These are phyloP conservation scores for Dermatophagoides farinae DNA, from an alignment of 1,140 invertebrate genomes.

Conservation along the genomic window DNA sequence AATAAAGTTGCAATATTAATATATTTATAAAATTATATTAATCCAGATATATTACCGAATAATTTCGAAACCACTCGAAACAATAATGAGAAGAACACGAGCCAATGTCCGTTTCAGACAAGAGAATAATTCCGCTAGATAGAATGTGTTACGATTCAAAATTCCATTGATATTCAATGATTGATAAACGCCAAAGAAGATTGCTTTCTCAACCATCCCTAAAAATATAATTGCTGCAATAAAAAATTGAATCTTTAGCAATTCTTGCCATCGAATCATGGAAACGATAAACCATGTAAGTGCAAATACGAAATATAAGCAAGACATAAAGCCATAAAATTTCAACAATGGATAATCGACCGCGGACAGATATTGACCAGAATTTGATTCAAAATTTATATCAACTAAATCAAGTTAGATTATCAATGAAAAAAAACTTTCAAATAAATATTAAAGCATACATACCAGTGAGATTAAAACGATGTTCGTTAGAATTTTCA, in stretches of 20 bases:
- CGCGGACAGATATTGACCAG: slow-evolving; percentile 47
- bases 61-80: slow-evolving; percentile 80
- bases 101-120: slow-evolving; percentile 70
- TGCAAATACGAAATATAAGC: slow-evolving; percentile 61
- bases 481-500: slow-evolving; percentile 2
- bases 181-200: slow-evolving; percentile 72
- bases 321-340: slow-evolving; percentile 77
- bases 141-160: slow-evolving; percentile 38
- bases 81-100: slow-evolving; percentile 76
- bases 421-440: not conserved
- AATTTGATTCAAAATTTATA: slow-evolving; percentile 39
- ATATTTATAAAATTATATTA: not conserved
- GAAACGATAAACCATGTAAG: slow-evolving; percentile 61
- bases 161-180: slow-evolving; percentile 48
- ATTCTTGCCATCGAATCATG: slow-evolving; percentile 63
- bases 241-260: slow-evolving; percentile 86
- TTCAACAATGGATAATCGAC: slow-evolving; percentile 47
- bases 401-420: too few relatives aligned
- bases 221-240: slow-evolving; percentile 69
- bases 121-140: slow-evolving; percentile 67
- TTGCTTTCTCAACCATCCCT: slow-evolving; percentile 57
- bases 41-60: slow-evolving; percentile 51
- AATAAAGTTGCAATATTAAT: not conserved
- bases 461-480: slow-evolving; percentile 15
- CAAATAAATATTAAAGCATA: not conserved